These are phyloP conservation scores for Forbesichthys agassizii DNA, from an alignment of 2,113 vertebrate species.

Conservation along the genomic window DNA sequence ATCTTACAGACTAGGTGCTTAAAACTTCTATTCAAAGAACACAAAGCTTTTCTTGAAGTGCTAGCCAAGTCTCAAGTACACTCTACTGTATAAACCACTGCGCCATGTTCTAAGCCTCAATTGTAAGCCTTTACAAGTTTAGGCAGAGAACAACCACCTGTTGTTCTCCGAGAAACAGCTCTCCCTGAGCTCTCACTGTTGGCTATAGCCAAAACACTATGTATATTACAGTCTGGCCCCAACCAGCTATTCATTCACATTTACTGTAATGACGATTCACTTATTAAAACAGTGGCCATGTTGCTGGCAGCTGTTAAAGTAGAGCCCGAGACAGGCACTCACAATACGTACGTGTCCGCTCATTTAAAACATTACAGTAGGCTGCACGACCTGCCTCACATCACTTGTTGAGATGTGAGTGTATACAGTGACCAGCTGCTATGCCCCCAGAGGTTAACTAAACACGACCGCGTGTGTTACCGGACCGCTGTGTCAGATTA, in stretches of 20 bases:
- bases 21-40: slow-evolving; percentile 38
- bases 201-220: no score
- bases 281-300: no score
- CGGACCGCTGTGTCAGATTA: slow-evolving; percentile 20
- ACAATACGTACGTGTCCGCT: not conserved
- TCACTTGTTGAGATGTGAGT: slow-evolving; percentile 32
- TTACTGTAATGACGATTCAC: no score
- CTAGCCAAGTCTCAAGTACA: not conserved
- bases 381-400: slow-evolving; percentile 13
- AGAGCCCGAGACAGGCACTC: not conserved
- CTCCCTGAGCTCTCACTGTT: no score
- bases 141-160: not conserved
- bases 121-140: not conserved
- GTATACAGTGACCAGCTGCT: slow-evolving; percentile 17
- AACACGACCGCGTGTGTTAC: slow-evolving; percentile 16
- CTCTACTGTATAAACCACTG: slow-evolving; percentile 10
- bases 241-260: no score
- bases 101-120: not conserved
- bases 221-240: no score
- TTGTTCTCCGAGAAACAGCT: no score
- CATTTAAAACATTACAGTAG: not conserved
- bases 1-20: slow-evolving; percentile 25
- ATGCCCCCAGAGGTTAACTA: slow-evolving; percentile 24
- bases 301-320: no score
- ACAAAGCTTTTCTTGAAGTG: slow-evolving; percentile 23